phyloP scores from a whole-genome alignment of 2,113 vertebrate genomes.

The Pholis gunnellus region DNA sequence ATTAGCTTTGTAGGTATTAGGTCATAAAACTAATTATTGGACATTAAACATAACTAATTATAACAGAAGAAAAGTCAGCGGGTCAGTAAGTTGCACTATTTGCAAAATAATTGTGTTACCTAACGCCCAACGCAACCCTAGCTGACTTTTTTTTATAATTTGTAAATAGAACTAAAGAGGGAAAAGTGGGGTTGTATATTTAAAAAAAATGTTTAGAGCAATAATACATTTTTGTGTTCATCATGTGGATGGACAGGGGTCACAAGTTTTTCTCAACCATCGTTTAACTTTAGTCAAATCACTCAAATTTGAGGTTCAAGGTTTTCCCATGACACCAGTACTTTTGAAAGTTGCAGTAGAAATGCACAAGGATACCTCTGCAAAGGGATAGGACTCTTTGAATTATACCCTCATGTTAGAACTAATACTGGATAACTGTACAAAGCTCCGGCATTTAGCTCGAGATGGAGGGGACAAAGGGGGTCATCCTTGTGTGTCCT shows the following conservation, averaged over 20 bases:
- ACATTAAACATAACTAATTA: background rate
- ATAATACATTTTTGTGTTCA: conserved; percentile 1
- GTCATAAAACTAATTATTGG: background rate
- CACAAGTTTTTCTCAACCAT: conserved; percentile 15
- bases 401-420: background rate
- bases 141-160: background rate
- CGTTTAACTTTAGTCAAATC: conserved; percentile 31
- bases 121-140: background rate
- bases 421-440: conserved; percentile 1
- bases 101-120: background rate
- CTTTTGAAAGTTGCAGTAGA: conserved; percentile 4
- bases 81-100: background rate
- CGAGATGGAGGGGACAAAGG: conserved; percentile 33
- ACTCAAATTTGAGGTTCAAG: background rate
- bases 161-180: background rate
- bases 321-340: conserved; percentile 9
- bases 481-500: conserved; percentile 21
- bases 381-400: background rate
- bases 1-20: background rate
- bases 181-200: conserved; percentile 1
- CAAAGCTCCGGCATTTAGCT: background rate
- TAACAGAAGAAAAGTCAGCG: background rate
- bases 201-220: too few relatives aligned
- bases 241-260: conserved; percentile 18
- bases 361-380: background rate